phyloP scores from a whole-genome alignment of 2,888 invertebrate species.

The Hypercompe scribonia region DNA sequence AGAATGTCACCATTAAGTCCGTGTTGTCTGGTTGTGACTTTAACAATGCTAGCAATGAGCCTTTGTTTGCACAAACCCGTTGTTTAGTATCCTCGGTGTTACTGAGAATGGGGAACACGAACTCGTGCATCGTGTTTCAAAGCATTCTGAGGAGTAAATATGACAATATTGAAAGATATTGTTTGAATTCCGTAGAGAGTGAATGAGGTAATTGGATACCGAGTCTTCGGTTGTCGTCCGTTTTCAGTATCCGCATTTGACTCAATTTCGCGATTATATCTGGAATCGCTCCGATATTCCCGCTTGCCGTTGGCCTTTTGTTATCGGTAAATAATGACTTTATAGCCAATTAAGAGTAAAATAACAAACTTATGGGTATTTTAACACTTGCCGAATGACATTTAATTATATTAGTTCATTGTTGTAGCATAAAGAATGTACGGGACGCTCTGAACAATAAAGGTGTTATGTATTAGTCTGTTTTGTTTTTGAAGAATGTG shows the following conservation, averaged over 20 bases:
- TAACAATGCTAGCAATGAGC: slow-evolving; percentile 67
- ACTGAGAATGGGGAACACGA: slow-evolving; percentile 46
- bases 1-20: slow-evolving; percentile 81
- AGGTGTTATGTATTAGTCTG: not conserved
- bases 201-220: slow-evolving; percentile 36
- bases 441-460: not conserved
- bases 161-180: slow-evolving; percentile 35
- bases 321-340: slow-evolving; percentile 74
- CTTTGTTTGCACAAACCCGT: slow-evolving; percentile 71
- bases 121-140: slow-evolving; percentile 40
- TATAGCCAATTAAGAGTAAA: slow-evolving; percentile 73
- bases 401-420: slow-evolving; percentile 49
- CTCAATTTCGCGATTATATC: slow-evolving; percentile 78
- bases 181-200: slow-evolving; percentile 31
- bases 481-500: not conserved
- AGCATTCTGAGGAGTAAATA: slow-evolving; percentile 42
- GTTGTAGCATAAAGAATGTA: slow-evolving; percentile 20
- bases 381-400: slow-evolving; percentile 54
- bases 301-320: slow-evolving; percentile 71
- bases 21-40: slow-evolving; percentile 66
- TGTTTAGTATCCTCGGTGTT: slow-evolving; percentile 54
- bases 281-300: slow-evolving; percentile 75
- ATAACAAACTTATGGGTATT: slow-evolving; percentile 59
- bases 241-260: slow-evolving; percentile 46
- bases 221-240: slow-evolving; percentile 37